Percentiles rank a stretch among this genome's conserved stretches.
phyloP scores from a whole-genome alignment of 2,113 vertebrate species.

The Toxostoma redivivum region DNA sequence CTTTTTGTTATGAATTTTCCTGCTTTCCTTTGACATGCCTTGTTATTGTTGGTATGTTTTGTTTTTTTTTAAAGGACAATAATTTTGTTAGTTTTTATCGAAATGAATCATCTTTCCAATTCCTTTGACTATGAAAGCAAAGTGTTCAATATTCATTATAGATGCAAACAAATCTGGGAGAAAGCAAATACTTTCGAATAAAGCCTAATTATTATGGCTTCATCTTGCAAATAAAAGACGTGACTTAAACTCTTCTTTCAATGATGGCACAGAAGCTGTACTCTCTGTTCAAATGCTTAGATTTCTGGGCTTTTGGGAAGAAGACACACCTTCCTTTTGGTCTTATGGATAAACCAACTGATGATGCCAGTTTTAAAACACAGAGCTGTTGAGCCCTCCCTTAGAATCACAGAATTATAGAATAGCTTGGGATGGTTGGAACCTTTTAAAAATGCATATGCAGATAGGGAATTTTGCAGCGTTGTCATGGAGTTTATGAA shows the following conservation, averaged over 20 bases:
- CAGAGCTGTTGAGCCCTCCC: neutral
- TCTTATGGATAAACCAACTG: neutral
- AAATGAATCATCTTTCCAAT: neutral
- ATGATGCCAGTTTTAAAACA: neutral
- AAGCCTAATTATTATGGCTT: neutral
- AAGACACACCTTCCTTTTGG: neutral
- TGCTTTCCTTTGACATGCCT: neutral
- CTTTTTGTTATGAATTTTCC: neutral
- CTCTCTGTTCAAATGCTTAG: neutral
- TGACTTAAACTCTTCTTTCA: neutral
- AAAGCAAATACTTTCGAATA: neutral
- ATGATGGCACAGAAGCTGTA: neutral
- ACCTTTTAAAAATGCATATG: accelerated
- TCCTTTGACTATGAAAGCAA: neutral
- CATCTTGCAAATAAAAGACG: neutral
- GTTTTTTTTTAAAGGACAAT: neutral
- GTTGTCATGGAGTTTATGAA: neutral
- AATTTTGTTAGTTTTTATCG: neutral
- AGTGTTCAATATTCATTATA: neutral
- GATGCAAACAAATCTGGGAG: neutral
- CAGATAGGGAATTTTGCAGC: neutral
- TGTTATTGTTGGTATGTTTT: neutral
- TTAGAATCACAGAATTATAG: neutral
- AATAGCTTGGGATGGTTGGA: neutral
- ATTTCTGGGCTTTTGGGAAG: neutral